These are phyloP conservation scores for Haliclystus octoradiatus DNA, from an alignment of 30 jellyfish, hydroid and myxozoan species.

Conservation along the genomic window DNA sequence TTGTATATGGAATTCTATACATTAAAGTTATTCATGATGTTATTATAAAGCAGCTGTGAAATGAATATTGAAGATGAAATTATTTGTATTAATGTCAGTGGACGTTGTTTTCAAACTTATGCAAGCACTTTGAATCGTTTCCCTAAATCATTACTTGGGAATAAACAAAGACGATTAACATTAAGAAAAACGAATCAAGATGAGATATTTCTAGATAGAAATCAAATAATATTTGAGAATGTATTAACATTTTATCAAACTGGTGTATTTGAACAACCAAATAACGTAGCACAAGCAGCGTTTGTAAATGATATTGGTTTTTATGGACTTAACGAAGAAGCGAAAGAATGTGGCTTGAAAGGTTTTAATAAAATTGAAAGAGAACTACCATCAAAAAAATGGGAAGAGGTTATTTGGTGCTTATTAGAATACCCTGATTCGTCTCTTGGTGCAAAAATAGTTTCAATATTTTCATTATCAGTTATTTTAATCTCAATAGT, in stretches of 20 bases:
- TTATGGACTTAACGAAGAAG: conserved; percentile 78
- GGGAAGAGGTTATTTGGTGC: conserved; percentile 71
- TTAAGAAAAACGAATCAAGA: conserved; percentile 54
- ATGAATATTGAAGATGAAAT: conserved; percentile 47
- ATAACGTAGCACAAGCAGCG: conserved; percentile 50
- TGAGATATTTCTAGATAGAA: conserved; percentile 69
- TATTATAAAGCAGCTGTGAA: no score
- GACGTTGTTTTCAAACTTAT: conserved; percentile 63
- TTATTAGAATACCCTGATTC: conserved; percentile 86
- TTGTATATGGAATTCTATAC: no score
- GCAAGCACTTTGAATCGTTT: conserved; percentile 59
- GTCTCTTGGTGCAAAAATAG: conserved; percentile 55
- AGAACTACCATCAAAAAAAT: conserved; percentile 37
- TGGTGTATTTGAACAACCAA: conserved; percentile 87
- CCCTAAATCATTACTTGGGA: conserved; percentile 82
- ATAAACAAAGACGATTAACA: conserved; percentile 28
- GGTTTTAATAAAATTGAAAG: conserved; percentile 35
- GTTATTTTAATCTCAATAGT: conserved; percentile 58
- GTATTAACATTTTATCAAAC: conserved; percentile 82
- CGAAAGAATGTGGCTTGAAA: conserved; percentile 68
- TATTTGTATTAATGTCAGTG: conserved; percentile 70
- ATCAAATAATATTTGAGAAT: conserved; percentile 53
- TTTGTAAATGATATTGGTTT: conserved; percentile 73
- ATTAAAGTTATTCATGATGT: no score
- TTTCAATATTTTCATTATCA: conserved; percentile 52